Conservation (phyloP, 2,113 vertebrate species). For the Callithrix jacchus region DNA sequence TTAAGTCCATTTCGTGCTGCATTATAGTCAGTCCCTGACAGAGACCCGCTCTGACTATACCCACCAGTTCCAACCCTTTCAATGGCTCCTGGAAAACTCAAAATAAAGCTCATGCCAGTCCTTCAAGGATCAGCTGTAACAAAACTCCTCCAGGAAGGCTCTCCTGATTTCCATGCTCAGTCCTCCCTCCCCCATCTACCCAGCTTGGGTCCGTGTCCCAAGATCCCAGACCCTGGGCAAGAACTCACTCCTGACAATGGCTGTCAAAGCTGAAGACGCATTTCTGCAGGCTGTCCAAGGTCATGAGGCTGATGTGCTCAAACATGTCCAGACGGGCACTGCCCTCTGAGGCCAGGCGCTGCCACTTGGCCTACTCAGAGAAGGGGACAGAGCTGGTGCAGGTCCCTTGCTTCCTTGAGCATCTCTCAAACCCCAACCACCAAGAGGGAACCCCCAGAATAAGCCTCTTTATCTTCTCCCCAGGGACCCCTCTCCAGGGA, state of each 20-base stretch:
- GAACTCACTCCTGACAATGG: conserved; percentile 91
- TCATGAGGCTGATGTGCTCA: conserved; percentile 91
- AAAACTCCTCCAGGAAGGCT: not conserved
- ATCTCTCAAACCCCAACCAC: not conserved
- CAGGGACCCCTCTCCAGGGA: not conserved
- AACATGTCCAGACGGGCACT: conserved; percentile 85
- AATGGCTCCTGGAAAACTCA: not conserved
- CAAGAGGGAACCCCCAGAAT: not conserved
- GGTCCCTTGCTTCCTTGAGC: not conserved
- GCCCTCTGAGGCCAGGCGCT: conserved; percentile 62
- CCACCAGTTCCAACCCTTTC: not conserved
- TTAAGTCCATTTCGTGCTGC: not conserved
- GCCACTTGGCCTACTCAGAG: conserved; percentile 88
- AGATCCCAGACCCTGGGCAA: not conserved
- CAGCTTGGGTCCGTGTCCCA: not conserved
- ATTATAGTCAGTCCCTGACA: not conserved
- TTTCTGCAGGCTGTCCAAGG: conserved; percentile 91
- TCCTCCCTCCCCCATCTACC: too few relatives aligned
- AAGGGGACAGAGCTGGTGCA: accelerated
- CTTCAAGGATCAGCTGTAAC: not conserved
- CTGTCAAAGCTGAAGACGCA: conserved; percentile 92
- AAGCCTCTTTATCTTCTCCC: not conserved
- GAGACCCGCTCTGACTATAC: not conserved
- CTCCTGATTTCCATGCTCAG: not conserved
- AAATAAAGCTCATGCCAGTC: not conserved